Base-by-base conservation (phyloP, 2,888 invertebrate species). In the Sphinx pinastri region DNA sequence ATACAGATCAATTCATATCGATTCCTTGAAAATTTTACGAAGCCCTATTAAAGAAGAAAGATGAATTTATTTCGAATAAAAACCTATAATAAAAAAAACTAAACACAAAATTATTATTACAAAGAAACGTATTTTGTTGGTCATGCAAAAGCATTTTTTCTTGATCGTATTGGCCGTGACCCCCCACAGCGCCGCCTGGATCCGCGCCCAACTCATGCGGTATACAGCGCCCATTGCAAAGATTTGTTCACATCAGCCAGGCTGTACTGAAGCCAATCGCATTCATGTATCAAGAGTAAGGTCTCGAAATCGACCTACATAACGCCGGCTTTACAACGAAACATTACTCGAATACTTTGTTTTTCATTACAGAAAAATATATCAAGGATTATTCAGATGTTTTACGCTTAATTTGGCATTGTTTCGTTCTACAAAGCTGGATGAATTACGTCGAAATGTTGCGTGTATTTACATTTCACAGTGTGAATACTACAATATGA, bases 191-290 rank as follows among this genome's bases (percentile, higher is more conserved):
- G 16, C 16, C 1, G 4, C 7, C 63, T 63, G 16, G 13, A 19
- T 19, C 49, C 63, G 47, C 19, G 12, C 19, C 12, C 38, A 38
- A 38, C 38, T 16, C 19, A 19, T 13, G 12, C 2, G 49, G 13
- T 19, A 49, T 63, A 47, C n/a, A 45, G 31, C 45, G 16, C 45
- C 60, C 38, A 45, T 63, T 63, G 49, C 47, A 47, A 63, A 63
- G 63, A 63, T 63, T 19, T 49, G 63, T 47, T 63, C 63, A 19
- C 19, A 63, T 60, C 47, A 63, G 63, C 49, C 63, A 63, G 49
- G 63, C 63, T 19, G 49, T 19, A 13, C 49, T 19, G 19, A 19
- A 47, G 47, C 63, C 49, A 47, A 63, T 49, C 47, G 63, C 49
- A 63, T 47, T 63, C 49, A 49, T 63, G 49, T 63, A 19, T 49